A percentile compares a stretch with the other conserved stretches of the same genome.
phyloP scores from a whole-genome alignment of 2,113 vertebrate genomes.

The Psophia crepitans region DNA sequence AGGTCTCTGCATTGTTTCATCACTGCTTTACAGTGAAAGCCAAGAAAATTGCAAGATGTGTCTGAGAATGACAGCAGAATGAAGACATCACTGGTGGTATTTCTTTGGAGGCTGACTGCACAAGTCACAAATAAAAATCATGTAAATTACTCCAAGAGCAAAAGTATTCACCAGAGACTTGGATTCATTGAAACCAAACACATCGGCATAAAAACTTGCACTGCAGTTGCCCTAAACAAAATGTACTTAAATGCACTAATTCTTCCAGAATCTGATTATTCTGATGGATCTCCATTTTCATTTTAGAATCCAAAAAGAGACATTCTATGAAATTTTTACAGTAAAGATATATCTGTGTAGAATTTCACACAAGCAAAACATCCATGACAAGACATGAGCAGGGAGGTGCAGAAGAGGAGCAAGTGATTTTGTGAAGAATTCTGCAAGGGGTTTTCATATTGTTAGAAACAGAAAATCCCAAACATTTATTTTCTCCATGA shows the following conservation, averaged over 20 bases:
- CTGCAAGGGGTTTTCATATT: not conserved
- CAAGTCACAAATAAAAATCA: not conserved
- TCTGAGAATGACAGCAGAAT: not conserved
- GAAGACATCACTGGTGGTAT: not conserved
- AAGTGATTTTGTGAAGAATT: not conserved
- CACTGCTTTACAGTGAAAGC: not conserved
- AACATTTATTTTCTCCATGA: not conserved
- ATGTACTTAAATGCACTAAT: not conserved
- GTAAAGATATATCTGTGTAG: not conserved
- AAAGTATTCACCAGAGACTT: not conserved
- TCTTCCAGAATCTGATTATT: not conserved
- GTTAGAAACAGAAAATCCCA: not conserved
- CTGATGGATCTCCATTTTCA: not conserved
- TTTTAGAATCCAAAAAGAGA: not conserved
- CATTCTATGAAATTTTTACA: not conserved
- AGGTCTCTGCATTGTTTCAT: not conserved
- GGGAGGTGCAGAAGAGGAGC: not conserved
- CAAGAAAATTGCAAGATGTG: not conserved
- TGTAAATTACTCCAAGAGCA: not conserved
- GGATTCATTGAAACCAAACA: not conserved
- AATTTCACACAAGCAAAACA: not conserved
- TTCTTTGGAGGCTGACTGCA: not conserved
- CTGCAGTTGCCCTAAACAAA: not conserved
- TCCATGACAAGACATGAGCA: not conserved
- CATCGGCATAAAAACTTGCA: not conserved